Evolutionary conservation across 1,140 invertebrate genomes (phyloP).

Genomic region (Heterodera carotae): DNA sequence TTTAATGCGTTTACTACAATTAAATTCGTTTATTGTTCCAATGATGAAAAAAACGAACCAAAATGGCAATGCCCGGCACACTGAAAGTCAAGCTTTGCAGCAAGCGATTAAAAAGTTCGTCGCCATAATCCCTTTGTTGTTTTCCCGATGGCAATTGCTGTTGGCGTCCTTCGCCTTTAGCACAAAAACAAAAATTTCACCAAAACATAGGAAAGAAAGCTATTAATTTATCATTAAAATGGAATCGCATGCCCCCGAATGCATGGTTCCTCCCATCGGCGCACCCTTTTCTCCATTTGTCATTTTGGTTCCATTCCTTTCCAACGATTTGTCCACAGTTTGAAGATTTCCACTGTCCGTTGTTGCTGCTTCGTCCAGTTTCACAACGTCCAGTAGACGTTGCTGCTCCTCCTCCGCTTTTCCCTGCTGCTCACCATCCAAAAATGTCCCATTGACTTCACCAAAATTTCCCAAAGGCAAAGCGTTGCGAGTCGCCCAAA

Average conservation of each 20-base stretch:
- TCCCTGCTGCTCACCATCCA: not conserved
- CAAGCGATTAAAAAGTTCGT: not conserved
- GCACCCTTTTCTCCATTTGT: not conserved
- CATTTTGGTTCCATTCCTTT: not conserved
- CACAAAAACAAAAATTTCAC: not conserved
- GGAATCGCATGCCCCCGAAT: too few species aligned
- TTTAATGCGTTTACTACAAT: too few species aligned
- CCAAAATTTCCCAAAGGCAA: slow-evolving; percentile 10
- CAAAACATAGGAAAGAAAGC: not conserved
- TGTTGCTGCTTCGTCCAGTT: not conserved
- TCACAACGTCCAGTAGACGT: not conserved
- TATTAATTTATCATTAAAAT: not conserved
- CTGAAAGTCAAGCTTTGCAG: slow-evolving; percentile 22
- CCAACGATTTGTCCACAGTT: not conserved
- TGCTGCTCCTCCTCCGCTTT: too few species aligned
- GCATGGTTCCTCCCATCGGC: too few species aligned
- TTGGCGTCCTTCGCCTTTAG: not conserved
- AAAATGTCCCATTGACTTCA: not conserved
- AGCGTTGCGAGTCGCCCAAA: not conserved
- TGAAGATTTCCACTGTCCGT: too few species aligned
- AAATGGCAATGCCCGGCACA: slow-evolving; percentile 20
- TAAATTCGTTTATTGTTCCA: too few species aligned
- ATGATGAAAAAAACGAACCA: slow-evolving; percentile 3
- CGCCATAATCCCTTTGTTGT: not conserved
- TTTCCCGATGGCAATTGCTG: not conserved